These are phyloP conservation scores for Lacanobia wlatinum DNA, from an alignment of 2,888 invertebrate genomes.

Conservation along the genomic window DNA sequence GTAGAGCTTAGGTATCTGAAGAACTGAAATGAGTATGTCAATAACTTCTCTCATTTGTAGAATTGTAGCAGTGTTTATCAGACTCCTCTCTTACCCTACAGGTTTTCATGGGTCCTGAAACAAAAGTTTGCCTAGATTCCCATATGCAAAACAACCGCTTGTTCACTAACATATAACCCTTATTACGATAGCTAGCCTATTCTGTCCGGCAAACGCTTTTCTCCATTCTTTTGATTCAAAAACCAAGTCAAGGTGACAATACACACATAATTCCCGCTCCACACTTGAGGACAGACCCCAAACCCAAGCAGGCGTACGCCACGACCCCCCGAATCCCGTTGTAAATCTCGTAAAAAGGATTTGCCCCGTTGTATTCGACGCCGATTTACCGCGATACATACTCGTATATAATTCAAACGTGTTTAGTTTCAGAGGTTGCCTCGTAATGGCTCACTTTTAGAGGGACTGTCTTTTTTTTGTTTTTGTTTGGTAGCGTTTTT, in stretches of 20 bases:
- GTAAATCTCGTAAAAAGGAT: constrained; percentile 89
- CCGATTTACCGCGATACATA: constrained; percentile 84
- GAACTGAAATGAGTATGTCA: too few relatives aligned
- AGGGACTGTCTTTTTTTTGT: neutral
- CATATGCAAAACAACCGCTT: too few relatives aligned
- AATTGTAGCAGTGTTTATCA: too few relatives aligned
- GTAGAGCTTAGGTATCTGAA: too few relatives aligned
- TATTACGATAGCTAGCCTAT: neutral
- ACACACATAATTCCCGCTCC: constrained; percentile 6
- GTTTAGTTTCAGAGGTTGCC: constrained; percentile 50
- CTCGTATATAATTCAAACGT: constrained; percentile 73
- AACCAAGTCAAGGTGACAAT: neutral
- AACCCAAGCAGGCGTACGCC: constrained; percentile 78
- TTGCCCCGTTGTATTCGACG: constrained; percentile 83
- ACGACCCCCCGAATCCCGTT: constrained; percentile 80
- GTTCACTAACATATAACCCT: neutral
- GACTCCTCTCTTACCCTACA: too few relatives aligned
- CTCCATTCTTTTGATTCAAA: neutral
- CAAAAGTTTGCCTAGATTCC: too few relatives aligned
- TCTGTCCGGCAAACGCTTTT: neutral
- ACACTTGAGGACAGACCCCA: constrained; percentile 11
- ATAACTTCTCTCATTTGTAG: too few relatives aligned
- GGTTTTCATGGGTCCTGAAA: too few relatives aligned
- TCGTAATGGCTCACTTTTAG: constrained; percentile 45
- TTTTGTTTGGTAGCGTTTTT: constrained; percentile 14